These are phyloP conservation scores for Aquatica leii DNA, from an alignment of 2,888 invertebrate genomes.

Conservation along the genomic window DNA sequence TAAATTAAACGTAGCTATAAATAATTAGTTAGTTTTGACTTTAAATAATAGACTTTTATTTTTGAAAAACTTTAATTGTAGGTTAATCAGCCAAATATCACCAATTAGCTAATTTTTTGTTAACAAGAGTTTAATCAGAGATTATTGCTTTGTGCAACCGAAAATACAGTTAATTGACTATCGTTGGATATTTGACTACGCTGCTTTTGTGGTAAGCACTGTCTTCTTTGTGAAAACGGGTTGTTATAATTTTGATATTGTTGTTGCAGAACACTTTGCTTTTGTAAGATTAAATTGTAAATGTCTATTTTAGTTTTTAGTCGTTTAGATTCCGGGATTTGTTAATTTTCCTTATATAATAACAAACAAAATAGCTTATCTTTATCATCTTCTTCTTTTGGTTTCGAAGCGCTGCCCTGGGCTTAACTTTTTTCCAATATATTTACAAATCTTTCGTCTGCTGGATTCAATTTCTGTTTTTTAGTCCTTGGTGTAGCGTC, in stretches of 20 bases:
- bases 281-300: background rate
- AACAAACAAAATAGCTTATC: conserved; percentile 50
- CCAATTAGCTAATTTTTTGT: no score
- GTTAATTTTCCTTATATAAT: conserved; percentile 44
- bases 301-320: conserved; percentile 11
- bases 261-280: background rate
- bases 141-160: no score
- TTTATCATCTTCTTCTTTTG: conserved; percentile 46
- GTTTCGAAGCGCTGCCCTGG: background rate
- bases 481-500: background rate
- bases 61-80: no score
- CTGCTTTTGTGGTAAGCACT: background rate
- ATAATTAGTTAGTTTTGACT: no score
- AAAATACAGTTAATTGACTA: no score
- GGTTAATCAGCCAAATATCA: no score
- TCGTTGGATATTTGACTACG: background rate
- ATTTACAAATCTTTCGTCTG: conserved; percentile 45
- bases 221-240: background rate
- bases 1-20: no score
- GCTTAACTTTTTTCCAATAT: conserved; percentile 41
- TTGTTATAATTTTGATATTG: background rate
- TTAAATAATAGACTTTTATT: no score
- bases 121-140: no score
- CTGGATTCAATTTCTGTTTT: conserved; percentile 18
- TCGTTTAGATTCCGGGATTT: conserved; percentile 40